phyloP scores from a whole-genome alignment of 92 coral and sea anemone genomes.

The Blastomussa wellsi region DNA sequence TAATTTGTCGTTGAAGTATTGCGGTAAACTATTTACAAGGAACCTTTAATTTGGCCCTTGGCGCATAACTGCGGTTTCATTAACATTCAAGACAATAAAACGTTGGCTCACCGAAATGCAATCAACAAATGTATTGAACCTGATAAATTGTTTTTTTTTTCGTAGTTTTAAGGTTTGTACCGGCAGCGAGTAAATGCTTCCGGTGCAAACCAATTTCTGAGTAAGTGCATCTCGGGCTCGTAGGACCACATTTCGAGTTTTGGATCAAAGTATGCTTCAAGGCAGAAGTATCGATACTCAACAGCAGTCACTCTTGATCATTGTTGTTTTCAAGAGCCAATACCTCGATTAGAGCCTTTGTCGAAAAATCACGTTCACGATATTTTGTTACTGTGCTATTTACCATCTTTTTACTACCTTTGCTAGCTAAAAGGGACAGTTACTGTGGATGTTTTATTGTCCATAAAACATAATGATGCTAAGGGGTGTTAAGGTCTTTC shows the following conservation, averaged over 20 bases:
- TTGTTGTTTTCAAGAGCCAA: background rate
- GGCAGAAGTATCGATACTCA: background rate
- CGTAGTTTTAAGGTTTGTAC: background rate
- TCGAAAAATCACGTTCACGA: background rate
- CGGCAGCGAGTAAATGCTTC: background rate
- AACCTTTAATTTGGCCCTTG: no score
- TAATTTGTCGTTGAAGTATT: background rate
- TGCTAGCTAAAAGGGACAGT: background rate
- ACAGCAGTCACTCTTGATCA: background rate
- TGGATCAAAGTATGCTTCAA: background rate
- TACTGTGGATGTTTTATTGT: background rate
- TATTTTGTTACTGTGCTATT: background rate
- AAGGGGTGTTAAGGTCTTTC: background rate
- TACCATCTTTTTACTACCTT: background rate
- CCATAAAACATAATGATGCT: background rate
- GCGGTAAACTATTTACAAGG: background rate
- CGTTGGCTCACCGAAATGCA: background rate
- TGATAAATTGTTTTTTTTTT: background rate
- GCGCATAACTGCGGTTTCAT: background rate
- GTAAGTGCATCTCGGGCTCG: background rate
- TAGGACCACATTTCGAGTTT: background rate
- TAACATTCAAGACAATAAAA: background rate
- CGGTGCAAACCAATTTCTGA: background rate
- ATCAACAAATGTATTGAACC: background rate
- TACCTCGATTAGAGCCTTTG: background rate